Conservation (phyloP, 2,113 vertebrate genomes). For the Lucifuga dentata region DNA sequence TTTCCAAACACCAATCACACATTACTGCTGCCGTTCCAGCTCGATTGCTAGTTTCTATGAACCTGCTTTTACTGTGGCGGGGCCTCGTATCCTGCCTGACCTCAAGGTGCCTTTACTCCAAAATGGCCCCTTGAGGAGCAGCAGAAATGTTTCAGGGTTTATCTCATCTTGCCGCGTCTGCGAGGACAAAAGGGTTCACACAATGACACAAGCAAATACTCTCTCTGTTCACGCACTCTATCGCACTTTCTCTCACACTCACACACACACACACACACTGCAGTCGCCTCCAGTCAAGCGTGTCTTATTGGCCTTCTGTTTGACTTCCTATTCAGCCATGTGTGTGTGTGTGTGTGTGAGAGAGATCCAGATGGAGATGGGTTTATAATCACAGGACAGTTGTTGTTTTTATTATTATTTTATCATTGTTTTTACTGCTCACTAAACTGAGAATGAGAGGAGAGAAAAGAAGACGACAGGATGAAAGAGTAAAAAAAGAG, state of each 20-base stretch:
- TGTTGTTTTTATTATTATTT: conserved; percentile 76
- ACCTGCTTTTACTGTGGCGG: not conserved
- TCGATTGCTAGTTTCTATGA: not conserved
- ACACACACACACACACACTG: conserved; percentile 29
- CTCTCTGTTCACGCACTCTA: conserved; percentile 37
- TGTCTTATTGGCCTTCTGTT: conserved; percentile 76
- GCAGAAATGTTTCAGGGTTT: conserved; percentile 46
- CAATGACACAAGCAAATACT: conserved; percentile 56
- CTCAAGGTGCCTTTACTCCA: conserved; percentile 55
- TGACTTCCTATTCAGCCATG: conserved; percentile 64
- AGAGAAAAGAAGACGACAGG: not conserved
- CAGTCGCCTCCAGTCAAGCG: conserved; percentile 69
- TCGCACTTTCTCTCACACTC: not conserved
- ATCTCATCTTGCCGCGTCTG: conserved; percentile 47
- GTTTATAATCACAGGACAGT: conserved; percentile 75
- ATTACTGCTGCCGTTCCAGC: not conserved
- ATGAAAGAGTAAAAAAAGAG: not conserved
- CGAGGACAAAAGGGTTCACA: conserved; percentile 51
- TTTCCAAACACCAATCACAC: conserved; percentile 5
- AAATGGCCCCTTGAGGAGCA: conserved; percentile 33
- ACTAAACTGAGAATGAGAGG: conserved; percentile 60
- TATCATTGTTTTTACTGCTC: conserved; percentile 72
- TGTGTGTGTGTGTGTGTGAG: conserved; percentile 23
- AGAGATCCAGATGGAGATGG: conserved; percentile 76
- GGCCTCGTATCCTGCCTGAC: conserved; percentile 6